Conservation (phyloP, 2,113 vertebrate genomes). For the Oreocharis arfaki region DNA sequence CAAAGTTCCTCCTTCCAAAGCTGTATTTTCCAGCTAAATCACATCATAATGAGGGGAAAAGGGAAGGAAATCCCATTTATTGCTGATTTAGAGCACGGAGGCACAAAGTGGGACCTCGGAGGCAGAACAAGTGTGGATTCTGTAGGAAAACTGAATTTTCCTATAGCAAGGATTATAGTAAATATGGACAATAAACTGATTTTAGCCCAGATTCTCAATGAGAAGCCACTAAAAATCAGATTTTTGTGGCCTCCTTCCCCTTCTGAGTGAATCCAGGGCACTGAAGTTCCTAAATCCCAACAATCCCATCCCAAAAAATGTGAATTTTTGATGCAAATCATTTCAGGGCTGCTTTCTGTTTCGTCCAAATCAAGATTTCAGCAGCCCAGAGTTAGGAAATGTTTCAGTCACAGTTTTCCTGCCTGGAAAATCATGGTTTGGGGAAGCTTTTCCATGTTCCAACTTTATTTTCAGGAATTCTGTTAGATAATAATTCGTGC, state of each 20-base stretch:
- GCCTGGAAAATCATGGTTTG: not conserved
- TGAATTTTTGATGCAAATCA: not conserved
- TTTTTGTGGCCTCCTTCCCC: not conserved
- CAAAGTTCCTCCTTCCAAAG: not conserved
- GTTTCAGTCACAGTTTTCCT: no score
- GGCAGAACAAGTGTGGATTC: not conserved
- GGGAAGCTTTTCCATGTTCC: not conserved
- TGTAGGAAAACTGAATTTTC: not conserved
- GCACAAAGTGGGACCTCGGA: not conserved
- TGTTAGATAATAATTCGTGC: not conserved
- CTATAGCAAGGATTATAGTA: not conserved
- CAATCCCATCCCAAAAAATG: not conserved
- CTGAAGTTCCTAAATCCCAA: not conserved
- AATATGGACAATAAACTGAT: not conserved
- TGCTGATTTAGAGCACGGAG: not conserved
- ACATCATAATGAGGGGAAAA: not conserved
- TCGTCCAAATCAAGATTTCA: not conserved
- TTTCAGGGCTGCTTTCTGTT: not conserved
- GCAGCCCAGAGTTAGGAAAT: not conserved
- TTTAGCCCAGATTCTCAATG: not conserved
- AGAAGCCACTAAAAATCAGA: not conserved
- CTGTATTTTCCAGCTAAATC: not conserved
- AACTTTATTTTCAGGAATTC: not conserved
- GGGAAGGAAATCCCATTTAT: not conserved
- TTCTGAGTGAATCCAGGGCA: not conserved